Evolutionary conservation across 2,113 vertebrate species (phyloP), one percentile per base, ranked within the genome.

Genomic region (Micromys minutus): DNA sequence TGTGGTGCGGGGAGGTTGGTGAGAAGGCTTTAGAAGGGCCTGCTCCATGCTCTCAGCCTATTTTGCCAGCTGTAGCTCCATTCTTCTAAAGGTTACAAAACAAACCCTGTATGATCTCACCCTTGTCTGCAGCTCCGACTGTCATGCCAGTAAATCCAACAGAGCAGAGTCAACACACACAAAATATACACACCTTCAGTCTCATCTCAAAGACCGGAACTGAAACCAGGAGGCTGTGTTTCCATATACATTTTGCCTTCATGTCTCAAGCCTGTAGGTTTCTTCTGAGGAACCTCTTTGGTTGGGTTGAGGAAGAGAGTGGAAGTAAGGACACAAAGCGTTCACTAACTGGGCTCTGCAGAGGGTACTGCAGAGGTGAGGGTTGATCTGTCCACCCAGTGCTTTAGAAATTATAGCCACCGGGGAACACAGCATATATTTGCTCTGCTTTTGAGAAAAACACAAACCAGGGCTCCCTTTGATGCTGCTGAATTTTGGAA

Each of bases 41-140:
- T 59, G 13, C 50, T 47, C 61, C 19, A 69, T 59, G 1, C 94
- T 95, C 50, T 57, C 76, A 96, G 88, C 63, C 80, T 84, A 3
- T 61, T 92, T 91, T 91, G 91, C 94, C 92, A 97, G 95, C 77
- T 5, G 19, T 96, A 87, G 76, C 79, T 97, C 88, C 72, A 42
- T 89, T 97, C 96, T 97, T 94, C 77, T 97, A 93, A 97, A 96
- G 95, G 95, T 97, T 97, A 98, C 98, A 93, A 95, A 97, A 98
- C n/a, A 98, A 91, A 95, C 94, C 93, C 90, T 92, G 69, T 74
- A 96, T 98, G 98, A 98, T 96, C 96, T 98, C 98, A 98, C 63
- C 90, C 90, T 97, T 98, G 98, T 98, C 97, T 90, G 31, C 89
- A 89, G 96, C 97, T 97, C 94, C 84, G 86, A 93, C 95, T 97